Evolutionary conservation across 2,888 invertebrate genomes (phyloP).

Genomic region (Oscheius myriophilus): DNA sequence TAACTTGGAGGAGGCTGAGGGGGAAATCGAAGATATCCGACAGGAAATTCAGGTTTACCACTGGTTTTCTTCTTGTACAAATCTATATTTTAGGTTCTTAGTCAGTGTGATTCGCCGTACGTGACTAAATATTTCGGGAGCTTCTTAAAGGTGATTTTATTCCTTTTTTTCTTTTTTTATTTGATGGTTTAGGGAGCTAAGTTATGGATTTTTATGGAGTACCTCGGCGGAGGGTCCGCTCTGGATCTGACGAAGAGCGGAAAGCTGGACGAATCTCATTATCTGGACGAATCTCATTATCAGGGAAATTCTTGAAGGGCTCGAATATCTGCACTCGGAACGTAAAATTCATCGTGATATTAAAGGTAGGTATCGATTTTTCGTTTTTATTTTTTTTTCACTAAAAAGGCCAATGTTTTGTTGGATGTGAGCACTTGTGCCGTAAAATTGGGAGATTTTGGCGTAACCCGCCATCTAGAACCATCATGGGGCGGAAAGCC

Average conservation of each 20-base stretch:
- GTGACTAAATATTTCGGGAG: constrained; percentile 99
- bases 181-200: constrained; percentile 84
- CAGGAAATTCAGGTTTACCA: constrained; percentile 79
- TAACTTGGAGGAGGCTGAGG: constrained; percentile 98
- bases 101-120: constrained; percentile 98
- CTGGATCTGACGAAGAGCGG: constrained; percentile 96
- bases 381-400: background rate
- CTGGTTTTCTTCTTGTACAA: background rate
- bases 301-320: constrained; percentile 94
- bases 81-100: constrained; percentile 82
- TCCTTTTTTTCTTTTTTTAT: constrained; percentile 1
- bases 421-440: constrained; percentile 97
- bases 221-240: constrained; percentile 97
- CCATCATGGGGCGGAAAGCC: constrained; percentile 80
- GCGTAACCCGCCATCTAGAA: constrained; percentile 89
- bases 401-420: constrained; percentile 89
- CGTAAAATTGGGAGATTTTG: constrained; percentile 95
- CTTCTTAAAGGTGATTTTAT: constrained; percentile 85
- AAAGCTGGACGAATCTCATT: constrained; percentile 97
- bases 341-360: constrained; percentile 98
- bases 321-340: constrained; percentile 98
- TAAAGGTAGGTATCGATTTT: constrained; percentile 75
- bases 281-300: constrained; percentile 98
- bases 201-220: constrained; percentile 99
- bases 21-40: constrained; percentile 99